These are phyloP conservation scores for Branchellion lobata DNA, from an alignment of 2,888 invertebrate species.

Conservation along the genomic window DNA sequence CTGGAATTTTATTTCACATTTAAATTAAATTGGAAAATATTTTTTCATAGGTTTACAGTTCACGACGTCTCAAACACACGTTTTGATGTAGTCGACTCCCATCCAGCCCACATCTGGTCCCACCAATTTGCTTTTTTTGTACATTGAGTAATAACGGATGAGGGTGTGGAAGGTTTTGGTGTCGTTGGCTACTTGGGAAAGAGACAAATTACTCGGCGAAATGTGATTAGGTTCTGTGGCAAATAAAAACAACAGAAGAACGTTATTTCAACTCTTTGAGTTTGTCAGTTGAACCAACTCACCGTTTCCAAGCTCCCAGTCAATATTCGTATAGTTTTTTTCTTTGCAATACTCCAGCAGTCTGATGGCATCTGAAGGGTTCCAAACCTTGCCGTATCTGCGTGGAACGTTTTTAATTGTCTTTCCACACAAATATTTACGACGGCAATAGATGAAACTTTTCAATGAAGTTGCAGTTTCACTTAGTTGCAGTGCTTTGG, in stretches of 20 bases:
- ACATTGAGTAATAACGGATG: constrained; percentile 12
- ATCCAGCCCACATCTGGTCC: constrained; percentile 44
- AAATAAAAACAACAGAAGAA: too few relatives aligned
- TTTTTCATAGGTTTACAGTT: not conserved
- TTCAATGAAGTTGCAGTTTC: too few relatives aligned
- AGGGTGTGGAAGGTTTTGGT: constrained; percentile 23
- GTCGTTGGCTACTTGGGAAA: constrained; percentile 39
- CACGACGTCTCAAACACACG: too few relatives aligned
- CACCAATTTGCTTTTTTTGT: constrained; percentile 36
- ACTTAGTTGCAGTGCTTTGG: too few relatives aligned
- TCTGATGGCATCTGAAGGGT: constrained; percentile 70
- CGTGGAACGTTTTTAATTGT: too few relatives aligned
- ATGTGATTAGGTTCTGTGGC: constrained; percentile 34
- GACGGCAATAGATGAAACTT: too few relatives aligned
- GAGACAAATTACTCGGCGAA: constrained; percentile 23
- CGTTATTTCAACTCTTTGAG: not conserved
- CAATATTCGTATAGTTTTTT: constrained; percentile 61
- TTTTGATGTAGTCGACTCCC: constrained; percentile 24
- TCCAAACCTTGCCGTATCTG: constrained; percentile 67
- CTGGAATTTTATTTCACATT: not conserved
- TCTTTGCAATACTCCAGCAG: constrained; percentile 69
- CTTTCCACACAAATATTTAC: too few relatives aligned
- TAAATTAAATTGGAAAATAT: not conserved
- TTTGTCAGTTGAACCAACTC: too few relatives aligned
- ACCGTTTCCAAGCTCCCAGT: constrained; percentile 60